Evolutionary conservation across 2,888 invertebrate genomes (phyloP).

Genomic region (Sycophila texana): DNA sequence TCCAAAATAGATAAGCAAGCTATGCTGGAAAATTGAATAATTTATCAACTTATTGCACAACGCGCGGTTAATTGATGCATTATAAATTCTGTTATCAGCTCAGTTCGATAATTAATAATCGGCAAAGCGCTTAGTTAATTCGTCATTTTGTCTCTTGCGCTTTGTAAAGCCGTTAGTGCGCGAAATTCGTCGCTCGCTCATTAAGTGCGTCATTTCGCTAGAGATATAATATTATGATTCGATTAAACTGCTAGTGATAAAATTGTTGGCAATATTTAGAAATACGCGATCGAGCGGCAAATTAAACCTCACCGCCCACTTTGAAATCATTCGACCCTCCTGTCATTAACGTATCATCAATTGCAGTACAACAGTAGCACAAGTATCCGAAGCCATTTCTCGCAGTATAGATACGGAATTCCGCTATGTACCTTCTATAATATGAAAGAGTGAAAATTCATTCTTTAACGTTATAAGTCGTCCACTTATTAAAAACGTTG

Average conservation of each 20-base stretch:
- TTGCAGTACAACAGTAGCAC: too few relatives aligned
- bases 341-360: background rate
- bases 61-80: constrained; percentile 41
- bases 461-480: too few relatives aligned
- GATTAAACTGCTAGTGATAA: constrained; percentile 10
- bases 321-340: background rate
- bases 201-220: constrained; percentile 29
- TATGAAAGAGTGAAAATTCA: too few relatives aligned
- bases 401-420: too few relatives aligned
- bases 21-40: constrained; percentile 44
- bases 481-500: too few relatives aligned
- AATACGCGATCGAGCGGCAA: background rate
- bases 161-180: constrained; percentile 22
- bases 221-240: constrained; percentile 37
- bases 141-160: constrained; percentile 25
- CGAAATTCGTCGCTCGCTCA: constrained; percentile 32
- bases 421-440: too few relatives aligned
- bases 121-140: constrained; percentile 46
- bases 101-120: constrained; percentile 52
- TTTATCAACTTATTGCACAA: constrained; percentile 35
- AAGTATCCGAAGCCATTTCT: too few relatives aligned
- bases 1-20: background rate
- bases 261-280: background rate
- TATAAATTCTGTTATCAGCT: constrained; percentile 44
- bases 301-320: background rate